These are phyloP conservation scores for Pseudomyrmex cubaensis DNA, from an alignment of 1,140 invertebrate species.

Conservation along the genomic window DNA sequence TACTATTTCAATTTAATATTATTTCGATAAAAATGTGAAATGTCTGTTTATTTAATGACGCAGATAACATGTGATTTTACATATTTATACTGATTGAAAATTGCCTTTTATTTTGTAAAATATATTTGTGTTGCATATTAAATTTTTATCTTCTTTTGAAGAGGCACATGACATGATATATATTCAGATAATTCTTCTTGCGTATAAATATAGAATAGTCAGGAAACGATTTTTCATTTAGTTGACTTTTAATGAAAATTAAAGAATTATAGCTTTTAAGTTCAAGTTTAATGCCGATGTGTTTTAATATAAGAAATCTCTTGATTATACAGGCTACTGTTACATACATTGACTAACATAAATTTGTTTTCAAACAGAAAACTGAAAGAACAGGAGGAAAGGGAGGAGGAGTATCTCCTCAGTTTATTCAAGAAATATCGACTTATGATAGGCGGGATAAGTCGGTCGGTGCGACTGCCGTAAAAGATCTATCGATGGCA, in stretches of 20 bases:
- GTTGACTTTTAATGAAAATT: slow-evolving; percentile 2
- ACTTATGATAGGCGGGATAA: slow-evolving; percentile 45
- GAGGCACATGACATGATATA: background rate
- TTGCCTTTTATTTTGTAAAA: background rate
- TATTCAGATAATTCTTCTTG: slow-evolving; percentile 23
- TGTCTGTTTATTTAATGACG: background rate
- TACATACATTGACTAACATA: background rate
- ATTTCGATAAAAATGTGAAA: too few species aligned
- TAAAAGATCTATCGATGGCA: slow-evolving; percentile 57
- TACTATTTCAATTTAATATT: too few species aligned
- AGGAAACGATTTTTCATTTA: background rate
- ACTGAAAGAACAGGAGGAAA: too few species aligned
- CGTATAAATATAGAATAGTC: background rate
- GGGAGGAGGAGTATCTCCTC: background rate
- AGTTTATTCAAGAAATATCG: slow-evolving; percentile 46
- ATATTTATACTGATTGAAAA: background rate
- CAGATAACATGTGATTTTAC: too few species aligned
- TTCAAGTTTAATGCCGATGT: background rate
- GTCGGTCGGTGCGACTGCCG: background rate
- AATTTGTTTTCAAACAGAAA: background rate
- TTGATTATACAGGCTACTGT: background rate
- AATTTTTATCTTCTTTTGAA: slow-evolving; percentile 2
- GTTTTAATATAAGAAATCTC: background rate
- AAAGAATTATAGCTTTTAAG: background rate
- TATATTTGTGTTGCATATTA: background rate